Base-by-base conservation (phyloP, 2,797 vertebrate species). In the Mastacembelus armatus region DNA sequence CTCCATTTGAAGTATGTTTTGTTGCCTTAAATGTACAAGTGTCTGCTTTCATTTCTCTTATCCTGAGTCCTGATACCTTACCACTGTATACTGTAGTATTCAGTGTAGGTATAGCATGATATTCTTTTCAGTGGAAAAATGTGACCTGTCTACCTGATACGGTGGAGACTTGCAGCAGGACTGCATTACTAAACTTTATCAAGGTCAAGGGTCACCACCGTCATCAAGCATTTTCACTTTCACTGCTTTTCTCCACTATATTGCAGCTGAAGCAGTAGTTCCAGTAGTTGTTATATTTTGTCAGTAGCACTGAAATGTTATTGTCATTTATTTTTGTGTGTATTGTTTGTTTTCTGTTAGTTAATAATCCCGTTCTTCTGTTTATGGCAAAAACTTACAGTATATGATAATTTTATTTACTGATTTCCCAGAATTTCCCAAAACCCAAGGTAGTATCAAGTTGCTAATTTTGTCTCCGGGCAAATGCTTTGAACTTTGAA, bases 151-250 rank as follows among this genome's bases (percentile, higher is more conserved):
- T 39, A 61, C 67, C 52, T 66, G 79, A 82, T 63, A 70, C 54
- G 12, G 38, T 1, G 33, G 16, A 39, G 32, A 22, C 50, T 39
- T 5, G 11, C 47, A 50, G 33, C 27, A 47, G 52, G 51, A 24
- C 44, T 38, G 43, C 30, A 43, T 65, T 52, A 39, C 61, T 11
- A 29, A 38, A 66, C 51, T 45, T 61, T 27, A 24, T 59, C 44
- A 44, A 56, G 54, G 60, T 74, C 78, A 54, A 30, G 29, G 22
- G 48, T 62, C 47, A 30, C 39, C 2, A 48, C 19, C 47, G 33
- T 49, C 58, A 64, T 80, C 43, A 71, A 76, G 59, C 51, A 66
- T 60, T 67, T 81, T 83, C 38, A 56, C 64, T 67, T 76, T 75
- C 64, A 59, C 66, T 52, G 36, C 48, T 33, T 59, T 36, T n/a